Evolutionary conservation across 2,888 invertebrate species (phyloP).

Genomic region (Eurois occulta): DNA sequence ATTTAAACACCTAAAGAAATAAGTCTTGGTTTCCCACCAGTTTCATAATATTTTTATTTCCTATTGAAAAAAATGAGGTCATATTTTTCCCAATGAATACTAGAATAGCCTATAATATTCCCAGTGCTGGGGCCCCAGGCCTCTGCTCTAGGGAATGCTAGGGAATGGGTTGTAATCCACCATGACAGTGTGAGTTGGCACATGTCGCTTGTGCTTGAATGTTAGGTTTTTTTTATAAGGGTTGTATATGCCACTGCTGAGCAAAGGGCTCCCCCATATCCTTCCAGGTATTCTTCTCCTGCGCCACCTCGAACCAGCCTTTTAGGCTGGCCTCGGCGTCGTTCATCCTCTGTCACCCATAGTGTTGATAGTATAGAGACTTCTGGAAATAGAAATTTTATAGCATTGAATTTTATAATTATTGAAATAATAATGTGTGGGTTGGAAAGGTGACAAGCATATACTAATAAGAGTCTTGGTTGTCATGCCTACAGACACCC

Average conservation of each 20-base stretch:
- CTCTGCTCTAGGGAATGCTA: neutral
- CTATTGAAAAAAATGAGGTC: neutral
- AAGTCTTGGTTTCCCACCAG: neutral
- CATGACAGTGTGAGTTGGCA: neutral
- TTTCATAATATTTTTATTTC: slow-evolving; percentile 11
- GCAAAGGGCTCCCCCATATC: neutral
- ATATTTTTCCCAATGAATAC: neutral
- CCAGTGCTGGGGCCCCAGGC: neutral
- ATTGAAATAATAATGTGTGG: slow-evolving; percentile 13
- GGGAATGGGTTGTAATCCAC: neutral
- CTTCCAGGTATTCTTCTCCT: neutral
- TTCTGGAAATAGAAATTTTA: neutral
- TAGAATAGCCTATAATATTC: neutral
- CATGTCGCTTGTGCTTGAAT: neutral
- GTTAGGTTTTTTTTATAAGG: neutral
- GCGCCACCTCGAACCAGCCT: neutral
- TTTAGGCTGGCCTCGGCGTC: neutral
- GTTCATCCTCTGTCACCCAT: neutral
- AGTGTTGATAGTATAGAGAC: neutral
- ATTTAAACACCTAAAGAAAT: neutral
- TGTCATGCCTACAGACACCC: slow-evolving; percentile 35
- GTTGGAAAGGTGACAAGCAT: neutral
- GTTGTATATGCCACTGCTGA: neutral
- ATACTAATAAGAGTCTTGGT: slow-evolving; percentile 24
- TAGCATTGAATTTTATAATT: neutral